Evolutionary conservation across 2,797 vertebrate species (phyloP).

Genomic region (Pachyuromys duprasi): DNA sequence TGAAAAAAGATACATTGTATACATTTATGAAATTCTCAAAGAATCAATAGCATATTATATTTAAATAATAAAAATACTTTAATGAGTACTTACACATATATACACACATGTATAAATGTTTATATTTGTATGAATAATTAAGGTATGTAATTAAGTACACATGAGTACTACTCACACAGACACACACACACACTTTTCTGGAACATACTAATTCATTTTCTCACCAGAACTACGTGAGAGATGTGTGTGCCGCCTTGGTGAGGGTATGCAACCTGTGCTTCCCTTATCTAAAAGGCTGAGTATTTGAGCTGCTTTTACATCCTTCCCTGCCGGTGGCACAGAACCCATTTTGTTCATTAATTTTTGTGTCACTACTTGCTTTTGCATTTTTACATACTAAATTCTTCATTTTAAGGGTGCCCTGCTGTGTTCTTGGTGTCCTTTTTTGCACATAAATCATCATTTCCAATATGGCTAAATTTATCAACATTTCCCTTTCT

Average conservation of each 20-base stretch:
- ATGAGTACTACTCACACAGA: background rate
- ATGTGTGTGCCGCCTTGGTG: background rate
- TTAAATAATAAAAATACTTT: background rate
- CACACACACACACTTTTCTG: background rate
- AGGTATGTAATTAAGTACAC: background rate
- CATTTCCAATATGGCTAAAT: background rate
- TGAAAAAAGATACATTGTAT: background rate
- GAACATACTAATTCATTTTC: background rate
- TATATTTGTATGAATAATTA: background rate
- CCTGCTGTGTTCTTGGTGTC: background rate
- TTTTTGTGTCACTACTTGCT: background rate
- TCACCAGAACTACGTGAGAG: background rate
- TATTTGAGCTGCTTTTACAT: background rate
- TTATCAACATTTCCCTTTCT: background rate
- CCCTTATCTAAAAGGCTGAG: background rate
- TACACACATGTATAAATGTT: background rate
- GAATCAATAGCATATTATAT: background rate
- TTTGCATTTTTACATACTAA: background rate
- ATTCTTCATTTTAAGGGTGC: slow-evolving; percentile 10
- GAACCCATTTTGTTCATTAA: background rate
- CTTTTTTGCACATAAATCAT: background rate
- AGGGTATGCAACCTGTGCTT: background rate
- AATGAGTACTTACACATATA: background rate
- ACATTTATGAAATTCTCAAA: background rate
- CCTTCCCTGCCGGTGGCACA: background rate